Percentiles rank a stretch among this genome's conserved stretches.
These are phyloP conservation scores for Corvus cornix DNA, from an alignment of 2,113 vertebrate genomes.

Conservation along the genomic window DNA sequence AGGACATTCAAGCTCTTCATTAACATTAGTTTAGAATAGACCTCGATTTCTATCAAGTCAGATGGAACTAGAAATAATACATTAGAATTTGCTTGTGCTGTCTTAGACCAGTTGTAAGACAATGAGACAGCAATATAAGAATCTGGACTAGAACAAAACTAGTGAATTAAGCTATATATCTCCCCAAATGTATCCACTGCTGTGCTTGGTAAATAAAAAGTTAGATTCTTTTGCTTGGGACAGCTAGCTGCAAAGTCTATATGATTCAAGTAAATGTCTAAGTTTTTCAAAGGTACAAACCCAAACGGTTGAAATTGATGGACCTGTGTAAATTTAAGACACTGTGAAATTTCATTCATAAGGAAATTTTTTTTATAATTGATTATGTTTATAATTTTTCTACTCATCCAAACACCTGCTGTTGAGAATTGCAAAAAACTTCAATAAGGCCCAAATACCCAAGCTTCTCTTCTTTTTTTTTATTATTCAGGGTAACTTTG, in stretches of 20 bases:
- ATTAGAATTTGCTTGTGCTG: neutral
- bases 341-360: neutral
- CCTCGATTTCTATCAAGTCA: neutral
- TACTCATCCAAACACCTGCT: neutral
- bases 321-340: neutral
- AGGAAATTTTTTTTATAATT: neutral
- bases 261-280: accelerated
- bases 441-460: accelerated
- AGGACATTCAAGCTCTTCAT: neutral
- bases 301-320: neutral
- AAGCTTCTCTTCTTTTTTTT: neutral
- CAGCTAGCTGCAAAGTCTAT: neutral
- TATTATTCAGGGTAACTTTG: neutral
- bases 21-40: neutral
- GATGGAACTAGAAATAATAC: neutral
- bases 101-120: neutral
- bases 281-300: neutral
- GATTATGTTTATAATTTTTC: neutral
- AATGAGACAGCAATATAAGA: neutral
- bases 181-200: neutral
- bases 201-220: neutral
- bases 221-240: neutral
- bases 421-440: neutral
- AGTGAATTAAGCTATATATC: neutral
- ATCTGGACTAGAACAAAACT: neutral